These are phyloP conservation scores for Monodelphis domestica DNA, from an alignment of 2,797 vertebrate species.

Conservation along the genomic window DNA sequence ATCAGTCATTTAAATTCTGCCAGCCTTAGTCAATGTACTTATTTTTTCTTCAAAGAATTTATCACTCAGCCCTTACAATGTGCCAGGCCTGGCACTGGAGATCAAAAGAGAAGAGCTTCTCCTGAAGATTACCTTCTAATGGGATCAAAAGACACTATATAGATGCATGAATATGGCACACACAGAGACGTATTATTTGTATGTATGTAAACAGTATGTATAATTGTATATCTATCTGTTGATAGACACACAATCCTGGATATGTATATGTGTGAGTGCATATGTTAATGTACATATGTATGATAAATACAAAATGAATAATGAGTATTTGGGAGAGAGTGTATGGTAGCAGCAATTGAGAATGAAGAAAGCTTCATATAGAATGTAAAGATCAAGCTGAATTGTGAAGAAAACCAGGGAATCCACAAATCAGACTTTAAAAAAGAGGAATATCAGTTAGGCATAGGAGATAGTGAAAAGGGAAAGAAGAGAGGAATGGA, in stretches of 20 bases:
- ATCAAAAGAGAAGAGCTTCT: not conserved
- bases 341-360: not conserved
- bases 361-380: not conserved
- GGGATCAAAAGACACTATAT: not conserved
- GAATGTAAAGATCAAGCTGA: not conserved
- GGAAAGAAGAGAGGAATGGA: not conserved
- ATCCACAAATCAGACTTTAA: not conserved
- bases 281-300: not conserved
- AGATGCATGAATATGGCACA: not conserved
- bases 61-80: not conserved
- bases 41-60: not conserved
- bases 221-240: not conserved
- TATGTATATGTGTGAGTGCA: not conserved
- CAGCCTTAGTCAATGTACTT: not conserved
- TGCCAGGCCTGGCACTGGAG: not conserved
- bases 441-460: not conserved
- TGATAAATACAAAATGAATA: not conserved
- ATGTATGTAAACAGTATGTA: not conserved
- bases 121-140: not conserved
- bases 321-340: not conserved
- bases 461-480: not conserved
- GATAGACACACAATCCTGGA: not conserved
- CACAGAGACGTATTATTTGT: not conserved
- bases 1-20: not conserved
- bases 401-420: not conserved